Percentiles rank a stretch among this genome's conserved stretches.
These are phyloP conservation scores for Hydrolagus colliei DNA, from an alignment of 2,797 vertebrate genomes.

Conservation along the genomic window DNA sequence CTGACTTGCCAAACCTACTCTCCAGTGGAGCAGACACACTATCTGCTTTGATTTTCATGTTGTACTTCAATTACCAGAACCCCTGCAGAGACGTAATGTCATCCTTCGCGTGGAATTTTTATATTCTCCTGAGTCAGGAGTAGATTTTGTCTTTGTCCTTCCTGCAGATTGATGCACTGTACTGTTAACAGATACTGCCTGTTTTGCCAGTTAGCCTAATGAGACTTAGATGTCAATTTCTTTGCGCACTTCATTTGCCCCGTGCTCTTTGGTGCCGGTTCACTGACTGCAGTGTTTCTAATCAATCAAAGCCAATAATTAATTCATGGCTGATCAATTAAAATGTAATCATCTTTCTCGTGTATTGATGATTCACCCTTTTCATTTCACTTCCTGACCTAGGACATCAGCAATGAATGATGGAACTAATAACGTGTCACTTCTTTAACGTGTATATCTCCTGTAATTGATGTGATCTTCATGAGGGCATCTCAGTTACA, in stretches of 20 bases:
- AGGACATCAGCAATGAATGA: constrained; percentile 18
- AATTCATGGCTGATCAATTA: neutral
- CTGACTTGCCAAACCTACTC: neutral
- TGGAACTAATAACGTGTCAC: neutral
- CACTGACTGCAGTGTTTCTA: neutral
- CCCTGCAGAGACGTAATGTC: neutral
- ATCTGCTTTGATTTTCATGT: neutral
- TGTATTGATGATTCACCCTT: neutral
- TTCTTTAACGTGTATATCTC: neutral
- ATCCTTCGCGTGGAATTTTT: neutral
- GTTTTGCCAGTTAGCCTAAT: neutral
- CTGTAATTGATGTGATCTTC: constrained; percentile 21
- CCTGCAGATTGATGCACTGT: neutral
- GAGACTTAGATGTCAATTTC: neutral
- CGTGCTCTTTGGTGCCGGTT: neutral
- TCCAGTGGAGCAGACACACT: neutral
- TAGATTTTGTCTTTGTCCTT: neutral
- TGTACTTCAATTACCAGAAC: neutral
- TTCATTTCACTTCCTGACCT: neutral
- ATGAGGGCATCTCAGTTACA: constrained; percentile 6
- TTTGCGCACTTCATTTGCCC: neutral
- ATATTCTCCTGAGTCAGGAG: neutral
- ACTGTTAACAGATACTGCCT: neutral
- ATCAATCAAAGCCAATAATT: neutral
- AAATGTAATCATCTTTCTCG: neutral